Evolutionary conservation across 2,113 vertebrate species (phyloP).

Genomic region (Xenopus borealis): DNA sequence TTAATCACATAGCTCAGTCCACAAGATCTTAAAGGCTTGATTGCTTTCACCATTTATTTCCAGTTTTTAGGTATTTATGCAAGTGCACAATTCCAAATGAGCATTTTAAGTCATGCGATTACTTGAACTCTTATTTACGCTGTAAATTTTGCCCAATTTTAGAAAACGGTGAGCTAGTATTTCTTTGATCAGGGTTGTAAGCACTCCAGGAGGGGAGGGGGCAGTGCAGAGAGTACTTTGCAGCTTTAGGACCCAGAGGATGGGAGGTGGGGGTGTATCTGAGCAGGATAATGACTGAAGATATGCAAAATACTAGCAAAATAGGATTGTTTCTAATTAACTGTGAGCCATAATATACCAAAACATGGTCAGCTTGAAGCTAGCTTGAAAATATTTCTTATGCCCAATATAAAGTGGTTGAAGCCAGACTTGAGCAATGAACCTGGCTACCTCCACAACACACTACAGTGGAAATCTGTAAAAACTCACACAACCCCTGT

Average conservation of each 20-base stretch:
- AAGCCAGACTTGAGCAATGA: neutral
- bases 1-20: too few relatives aligned
- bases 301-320: slow-evolving; percentile 34
- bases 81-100: neutral
- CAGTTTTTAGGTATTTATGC: neutral
- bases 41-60: too few relatives aligned
- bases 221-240: too few relatives aligned
- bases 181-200: neutral
- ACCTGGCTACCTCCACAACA: neutral
- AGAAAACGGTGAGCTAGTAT: neutral
- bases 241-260: too few relatives aligned
- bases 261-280: too few relatives aligned
- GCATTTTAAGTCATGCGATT: neutral
- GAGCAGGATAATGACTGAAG: slow-evolving; percentile 30
- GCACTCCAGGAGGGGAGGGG: too few relatives aligned
- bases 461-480: neutral
- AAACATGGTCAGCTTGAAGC: neutral
- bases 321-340: slow-evolving; percentile 10
- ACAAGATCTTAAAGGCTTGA: too few relatives aligned
- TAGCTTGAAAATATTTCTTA: neutral
- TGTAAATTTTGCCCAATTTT: neutral
- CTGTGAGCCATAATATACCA: slow-evolving; percentile 32
- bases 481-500: neutral
- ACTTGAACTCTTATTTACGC: neutral
- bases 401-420: neutral